Base-by-base conservation (phyloP, 2,113 vertebrate species). In the Hirundichthys speculiger region DNA sequence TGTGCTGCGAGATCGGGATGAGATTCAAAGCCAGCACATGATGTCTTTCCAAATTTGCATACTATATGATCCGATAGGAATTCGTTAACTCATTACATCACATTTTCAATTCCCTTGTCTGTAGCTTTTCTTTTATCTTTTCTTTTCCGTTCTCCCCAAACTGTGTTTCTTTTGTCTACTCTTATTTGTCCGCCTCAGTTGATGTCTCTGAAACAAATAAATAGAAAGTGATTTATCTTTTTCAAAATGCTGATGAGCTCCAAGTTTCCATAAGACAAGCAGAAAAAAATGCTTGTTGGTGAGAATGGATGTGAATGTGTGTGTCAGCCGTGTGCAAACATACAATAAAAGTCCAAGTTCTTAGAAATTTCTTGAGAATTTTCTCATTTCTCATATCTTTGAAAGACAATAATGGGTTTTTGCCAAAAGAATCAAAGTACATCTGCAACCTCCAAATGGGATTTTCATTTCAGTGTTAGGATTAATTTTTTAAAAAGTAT, bases 381-480 rank as follows among this genome's bases (percentile, higher is more conserved):
- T 18, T 19, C 5, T 38, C 2, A 20, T 38, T 13, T 38, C 19
- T 34, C 50, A 21, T 53, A 21, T 56, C 56, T 69, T 73, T 68
- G 40, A 59, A 54, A 46, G 18, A 24, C 30, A 19, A 73, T 69
- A 25, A 74, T 69, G 48, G 10, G 55, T 43, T 73, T 49, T 50
- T 73, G 75, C 48, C 73, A 41, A n/a, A 41, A 54, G 57, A 54
- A 80, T 76, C 52, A 43, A 11, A 38, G 60, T 63, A 77, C 46
- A 54, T 21, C 56, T 38, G 38, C 52, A 54, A 67, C 69, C 56
- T 67, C 21, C 46, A 74, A 80, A 81, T 64, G 43, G 64, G 61
- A 79, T 86, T 86, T 82, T 66, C 53, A 22, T 64, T 79, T 54
- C 46, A 52, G 47, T 18, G 43, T n/a, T n/a, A n/a, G n/a, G n/a